Percentiles rank a stretch among this genome's conserved stretches.
phyloP scores from a whole-genome alignment of 2,113 vertebrate genomes.

The Alaudala cheleensis region DNA sequence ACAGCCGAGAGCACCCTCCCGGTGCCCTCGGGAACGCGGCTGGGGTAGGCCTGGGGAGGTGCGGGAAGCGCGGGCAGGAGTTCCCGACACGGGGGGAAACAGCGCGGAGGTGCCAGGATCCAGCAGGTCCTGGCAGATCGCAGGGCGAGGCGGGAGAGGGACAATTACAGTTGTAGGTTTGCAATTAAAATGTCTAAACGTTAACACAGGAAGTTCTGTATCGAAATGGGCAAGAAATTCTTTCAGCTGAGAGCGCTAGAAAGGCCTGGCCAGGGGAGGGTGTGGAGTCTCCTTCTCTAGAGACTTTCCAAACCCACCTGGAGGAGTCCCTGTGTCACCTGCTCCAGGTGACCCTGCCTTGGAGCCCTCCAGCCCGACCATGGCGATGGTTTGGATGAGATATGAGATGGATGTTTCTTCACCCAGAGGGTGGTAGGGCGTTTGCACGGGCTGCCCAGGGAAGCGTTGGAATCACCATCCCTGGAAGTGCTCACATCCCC shows the following conservation, averaged over 20 bases:
- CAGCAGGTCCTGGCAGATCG: background rate
- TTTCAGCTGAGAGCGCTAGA: background rate
- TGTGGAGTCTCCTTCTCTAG: fast-evolving
- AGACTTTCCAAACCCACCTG: background rate
- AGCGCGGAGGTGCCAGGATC: background rate
- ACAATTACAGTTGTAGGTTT: fast-evolving
- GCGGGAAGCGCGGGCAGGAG: background rate
- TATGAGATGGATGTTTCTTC: background rate
- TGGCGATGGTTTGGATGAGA: background rate
- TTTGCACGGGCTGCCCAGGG: background rate
- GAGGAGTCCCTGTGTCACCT: background rate
- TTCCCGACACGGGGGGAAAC: too few species aligned
- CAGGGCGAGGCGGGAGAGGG: background rate
- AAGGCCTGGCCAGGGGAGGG: background rate
- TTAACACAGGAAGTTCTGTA: background rate
- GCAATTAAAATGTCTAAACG: background rate
- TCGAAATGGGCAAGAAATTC: background rate
- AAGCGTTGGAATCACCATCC: background rate
- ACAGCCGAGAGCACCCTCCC: too few species aligned
- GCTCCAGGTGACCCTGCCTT: background rate
- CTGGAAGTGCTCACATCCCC: background rate
- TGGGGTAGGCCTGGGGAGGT: background rate
- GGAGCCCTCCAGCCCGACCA: background rate
- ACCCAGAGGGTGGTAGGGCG: fast-evolving
- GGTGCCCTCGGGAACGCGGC: background rate